Evolutionary conservation across 2,888 invertebrate species (phyloP), one percentile per base, ranked within the genome.

Genomic region (Callinectes sapidus): DNA sequence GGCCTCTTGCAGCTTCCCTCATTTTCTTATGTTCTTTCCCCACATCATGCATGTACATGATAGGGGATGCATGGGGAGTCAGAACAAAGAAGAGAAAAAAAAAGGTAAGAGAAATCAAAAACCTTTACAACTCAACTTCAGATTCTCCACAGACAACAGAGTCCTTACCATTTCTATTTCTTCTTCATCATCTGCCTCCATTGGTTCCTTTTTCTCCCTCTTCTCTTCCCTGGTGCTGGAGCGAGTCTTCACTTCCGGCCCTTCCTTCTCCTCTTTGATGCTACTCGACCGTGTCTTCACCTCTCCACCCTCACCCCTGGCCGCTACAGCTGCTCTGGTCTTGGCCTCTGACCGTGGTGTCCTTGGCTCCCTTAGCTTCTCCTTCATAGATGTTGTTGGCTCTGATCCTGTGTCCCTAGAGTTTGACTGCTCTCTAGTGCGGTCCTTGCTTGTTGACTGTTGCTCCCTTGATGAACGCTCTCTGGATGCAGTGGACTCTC

Each of bases 311-410:
- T 93, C 93, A 42, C 2, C 39, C 85, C 90, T 93, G 10, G 90
- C 92, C 0, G 86, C 77, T 18, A 81, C 39, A 42, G 92, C 92
- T 54, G 92, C 90, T 92, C 92, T 88, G 2, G 89, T 93, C 87
- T 93, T 93, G 35, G 85, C 92, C n/a, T 93, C 92, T n/a, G 92
- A 88, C 3, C 92, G 81, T 14, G 92, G 92, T 3, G 92, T 93
- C 35, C 92, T 77, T 6, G 92, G 92, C 71, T 93, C 92, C 61
- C 92, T 81, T 28, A 39, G 89, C 39, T 89, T 89, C n/a, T 90
- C 92, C 39, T 92, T 92, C 1, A 42, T 48, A 18, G 89, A 23
- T 2, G 91, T 61, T n/a, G 85, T 35, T 16, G 61, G 39, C 10
- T 48, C 85, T 89, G 28, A 54, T 35, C 35, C 81, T 18, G 54